These are phyloP conservation scores for Podarcis raffonei DNA, from an alignment of 2,113 vertebrate genomes.

Conservation along the genomic window DNA sequence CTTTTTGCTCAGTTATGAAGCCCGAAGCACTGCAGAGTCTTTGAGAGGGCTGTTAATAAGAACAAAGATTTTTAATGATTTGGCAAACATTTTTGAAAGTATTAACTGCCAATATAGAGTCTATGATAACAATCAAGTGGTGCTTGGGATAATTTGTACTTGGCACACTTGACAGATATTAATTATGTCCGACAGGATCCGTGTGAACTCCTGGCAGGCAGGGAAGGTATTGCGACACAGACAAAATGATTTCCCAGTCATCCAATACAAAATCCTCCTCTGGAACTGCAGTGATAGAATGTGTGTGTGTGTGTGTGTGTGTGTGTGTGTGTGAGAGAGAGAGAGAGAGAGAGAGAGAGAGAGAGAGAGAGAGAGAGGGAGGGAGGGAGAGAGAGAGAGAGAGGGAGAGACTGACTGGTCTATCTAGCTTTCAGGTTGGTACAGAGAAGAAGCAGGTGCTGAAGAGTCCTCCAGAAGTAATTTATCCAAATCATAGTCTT, in stretches of 20 bases:
- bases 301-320: too few species aligned
- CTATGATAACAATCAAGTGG: background rate
- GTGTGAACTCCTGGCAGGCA: background rate
- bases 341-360: too few species aligned
- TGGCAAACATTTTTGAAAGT: constrained; percentile 1
- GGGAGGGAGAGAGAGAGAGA: too few species aligned
- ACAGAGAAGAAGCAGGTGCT: too few species aligned
- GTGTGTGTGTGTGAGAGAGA: too few species aligned
- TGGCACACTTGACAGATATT: background rate
- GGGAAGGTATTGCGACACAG: background rate
- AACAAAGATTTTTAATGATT: background rate
- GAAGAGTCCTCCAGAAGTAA: too few species aligned
- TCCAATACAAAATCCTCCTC: background rate
- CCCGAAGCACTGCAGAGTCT: background rate
- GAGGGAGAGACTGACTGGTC: too few species aligned
- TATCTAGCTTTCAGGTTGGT: too few species aligned
- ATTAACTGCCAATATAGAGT: background rate
- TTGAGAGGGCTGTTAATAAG: background rate
- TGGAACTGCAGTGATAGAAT: background rate
- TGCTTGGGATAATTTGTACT: background rate
- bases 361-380: too few species aligned
- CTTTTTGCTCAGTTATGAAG: background rate
- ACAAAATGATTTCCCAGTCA: background rate
- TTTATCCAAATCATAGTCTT: too few species aligned
- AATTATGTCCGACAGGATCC: background rate